These are phyloP conservation scores for Nebria brevicollis DNA, from an alignment of 2,888 invertebrate species.

Conservation along the genomic window DNA sequence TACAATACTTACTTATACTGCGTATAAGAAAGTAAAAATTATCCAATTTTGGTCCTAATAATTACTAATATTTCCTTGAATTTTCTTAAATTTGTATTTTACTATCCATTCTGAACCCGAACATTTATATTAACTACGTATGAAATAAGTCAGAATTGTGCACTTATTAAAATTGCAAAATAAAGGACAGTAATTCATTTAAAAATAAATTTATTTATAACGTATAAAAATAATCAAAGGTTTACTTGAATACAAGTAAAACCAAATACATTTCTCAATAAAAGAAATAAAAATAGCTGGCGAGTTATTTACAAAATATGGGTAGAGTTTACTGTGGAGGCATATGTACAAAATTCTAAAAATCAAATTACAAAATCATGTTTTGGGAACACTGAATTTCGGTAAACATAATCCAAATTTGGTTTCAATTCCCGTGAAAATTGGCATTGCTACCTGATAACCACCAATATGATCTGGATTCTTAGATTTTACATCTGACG, in stretches of 20 bases:
- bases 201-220: conserved; percentile 40
- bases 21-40: too few species aligned
- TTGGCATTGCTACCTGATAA: conserved; percentile 92
- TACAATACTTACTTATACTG: too few species aligned
- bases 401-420: conserved; percentile 98
- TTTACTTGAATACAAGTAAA: conserved; percentile 23
- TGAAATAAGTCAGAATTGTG: too few species aligned
- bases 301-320: conserved; percentile 10
- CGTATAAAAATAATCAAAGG: conserved; percentile 36
- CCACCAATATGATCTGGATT: conserved; percentile 98
- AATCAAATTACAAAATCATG: conserved; percentile 18
- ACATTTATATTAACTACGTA: too few species aligned
- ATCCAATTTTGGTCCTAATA: too few species aligned
- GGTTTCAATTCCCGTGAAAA: conserved; percentile 95
- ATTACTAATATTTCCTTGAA: too few species aligned
- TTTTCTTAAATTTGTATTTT: too few species aligned
- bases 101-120: too few species aligned
- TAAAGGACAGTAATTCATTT: conserved; percentile 13
- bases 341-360: conserved; percentile 21
- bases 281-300: conserved; percentile 11
- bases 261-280: conserved; percentile 6
- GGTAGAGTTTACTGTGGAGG: conserved; percentile 9
- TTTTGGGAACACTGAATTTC: conserved; percentile 61
- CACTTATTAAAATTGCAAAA: too few species aligned
- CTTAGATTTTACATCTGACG: conserved; percentile 72